Base-by-base conservation (phyloP, 2,888 invertebrate genomes). In the Bruchidius siliquastri region DNA sequence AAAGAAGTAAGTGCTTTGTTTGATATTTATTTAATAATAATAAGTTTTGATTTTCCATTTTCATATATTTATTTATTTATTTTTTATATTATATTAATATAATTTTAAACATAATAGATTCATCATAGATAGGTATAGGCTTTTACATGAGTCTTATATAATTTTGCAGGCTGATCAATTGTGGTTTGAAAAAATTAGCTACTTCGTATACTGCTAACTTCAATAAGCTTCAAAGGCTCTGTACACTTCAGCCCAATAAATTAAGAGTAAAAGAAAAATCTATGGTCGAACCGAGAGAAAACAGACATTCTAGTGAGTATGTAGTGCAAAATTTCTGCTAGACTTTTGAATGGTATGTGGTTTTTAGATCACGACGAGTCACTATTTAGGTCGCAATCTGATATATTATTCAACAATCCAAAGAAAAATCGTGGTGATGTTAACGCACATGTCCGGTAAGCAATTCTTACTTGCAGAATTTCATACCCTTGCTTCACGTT, bases 81-180 rank as follows among this genome's bases (percentile, higher is more conserved):
- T n/a, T n/a, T n/a, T n/a, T n/a, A n/a, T n/a, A n/a, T n/a, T n/a
- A n/a, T n/a, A n/a, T n/a, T n/a, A n/a, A n/a, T n/a, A n/a, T n/a
- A n/a, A n/a, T n/a, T n/a, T n/a, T n/a, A n/a, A n/a, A n/a, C n/a
- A n/a, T n/a, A n/a, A n/a, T n/a, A n/a, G n/a, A n/a, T n/a, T n/a
- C n/a, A n/a, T n/a, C n/a, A n/a, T n/a, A n/a, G n/a, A n/a, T n/a
- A n/a, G n/a, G n/a, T n/a, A n/a, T n/a, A n/a, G n/a, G n/a, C n/a
- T n/a, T n/a, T n/a, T n/a, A n/a, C n/a, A n/a, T n/a, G n/a, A n/a
- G n/a, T n/a, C n/a, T n/a, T n/a, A n/a, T n/a, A n/a, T n/a, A n/a
- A n/a, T 72, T 73, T 78, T 74, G 20, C 22, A 79, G 78, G 74
- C 72, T 79, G 49, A 77, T 79, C 67, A 77, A 77, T 72, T 73